These are phyloP conservation scores for Anneissia japonica DNA, from an alignment of 35 echinoderm and acorn worm genomes.

Conservation along the genomic window DNA sequence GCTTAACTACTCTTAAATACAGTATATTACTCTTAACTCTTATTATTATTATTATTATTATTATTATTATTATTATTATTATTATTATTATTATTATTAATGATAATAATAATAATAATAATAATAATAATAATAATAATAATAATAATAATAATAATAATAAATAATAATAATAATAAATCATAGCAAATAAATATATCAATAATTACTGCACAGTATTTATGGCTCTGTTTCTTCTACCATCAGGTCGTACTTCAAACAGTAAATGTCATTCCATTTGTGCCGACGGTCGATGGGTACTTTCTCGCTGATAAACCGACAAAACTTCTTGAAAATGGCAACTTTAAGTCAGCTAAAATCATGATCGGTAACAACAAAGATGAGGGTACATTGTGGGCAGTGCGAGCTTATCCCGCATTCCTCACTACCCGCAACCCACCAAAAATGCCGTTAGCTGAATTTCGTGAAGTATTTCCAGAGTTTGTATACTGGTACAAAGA, in stretches of 20 bases:
- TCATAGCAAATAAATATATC: too few relatives aligned
- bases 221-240: background rate
- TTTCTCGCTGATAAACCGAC: slow-evolving; percentile 51
- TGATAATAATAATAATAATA: too few relatives aligned
- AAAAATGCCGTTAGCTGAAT: slow-evolving; percentile 19
- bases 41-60: too few relatives aligned
- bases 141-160: too few relatives aligned
- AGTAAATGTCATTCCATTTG: slow-evolving; percentile 25
- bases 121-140: too few relatives aligned
- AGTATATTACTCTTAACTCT: too few relatives aligned
- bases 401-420: slow-evolving; percentile 27
- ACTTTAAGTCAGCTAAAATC: slow-evolving; percentile 21
- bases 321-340: background rate
- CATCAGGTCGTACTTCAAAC: background rate
- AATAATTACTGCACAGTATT: too few relatives aligned
- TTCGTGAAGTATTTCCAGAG: slow-evolving; percentile 20
- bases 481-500: slow-evolving; percentile 35
- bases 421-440: background rate
- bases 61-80: too few relatives aligned
- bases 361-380: slow-evolving; percentile 51
- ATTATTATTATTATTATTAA: too few relatives aligned
- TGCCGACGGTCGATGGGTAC: slow-evolving; percentile 41
- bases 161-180: too few relatives aligned
- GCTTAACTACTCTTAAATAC: too few relatives aligned
- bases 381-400: slow-evolving; percentile 52